Base-by-base conservation (phyloP, 2,888 invertebrate species). In the Rhimphoctona megacephalus region DNA sequence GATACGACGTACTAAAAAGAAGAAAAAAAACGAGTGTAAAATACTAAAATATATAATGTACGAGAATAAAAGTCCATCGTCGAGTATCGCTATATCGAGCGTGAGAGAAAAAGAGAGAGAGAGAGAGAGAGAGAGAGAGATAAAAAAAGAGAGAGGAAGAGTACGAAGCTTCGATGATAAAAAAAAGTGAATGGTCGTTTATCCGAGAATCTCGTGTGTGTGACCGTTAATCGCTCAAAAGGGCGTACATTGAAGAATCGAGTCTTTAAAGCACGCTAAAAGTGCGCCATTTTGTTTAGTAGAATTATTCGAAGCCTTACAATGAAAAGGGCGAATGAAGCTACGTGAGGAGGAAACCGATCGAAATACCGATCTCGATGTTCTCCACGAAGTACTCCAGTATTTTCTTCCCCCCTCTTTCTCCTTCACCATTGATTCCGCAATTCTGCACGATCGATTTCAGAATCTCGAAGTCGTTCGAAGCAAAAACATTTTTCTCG, bases 141-240 rank as follows among this genome's bases (percentile, higher is more conserved):
- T 25, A 46, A 46, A 30, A 43, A 43, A 33, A 33, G 33, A 33
- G 39, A 39, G 14, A 69, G 9, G 5, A 54, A 5, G 67, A 67
- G 67, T 6, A 5, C n/a, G 17, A 52, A 54, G 54, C 39, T 17
- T n/a, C n/a, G 54, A 39, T 39, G 54, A 36, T 22, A 74, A 36
- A 74, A n/a, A n/a, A 36, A 39, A 25, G 43, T 19, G 22, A 25
- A 74, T 57, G 73, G 36, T 54, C 82, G 78, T 83, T 79, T 73
- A 69, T 57, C 83, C 83, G 83, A 79, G 83, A 79, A 46, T 83
- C 73, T 79, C 73, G 36, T 67, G 61, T 30, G 30, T 61, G 61
- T 25, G 36, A 46, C 25, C 78, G 54, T 70, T 57, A 36, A 73
- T 72, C 52, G 72, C 22, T 76, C 66, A n/a, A 67, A 52, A 54